These are phyloP conservation scores for Silurus lanzhouensis DNA, from an alignment of 2,797 vertebrate genomes.

Conservation along the genomic window DNA sequence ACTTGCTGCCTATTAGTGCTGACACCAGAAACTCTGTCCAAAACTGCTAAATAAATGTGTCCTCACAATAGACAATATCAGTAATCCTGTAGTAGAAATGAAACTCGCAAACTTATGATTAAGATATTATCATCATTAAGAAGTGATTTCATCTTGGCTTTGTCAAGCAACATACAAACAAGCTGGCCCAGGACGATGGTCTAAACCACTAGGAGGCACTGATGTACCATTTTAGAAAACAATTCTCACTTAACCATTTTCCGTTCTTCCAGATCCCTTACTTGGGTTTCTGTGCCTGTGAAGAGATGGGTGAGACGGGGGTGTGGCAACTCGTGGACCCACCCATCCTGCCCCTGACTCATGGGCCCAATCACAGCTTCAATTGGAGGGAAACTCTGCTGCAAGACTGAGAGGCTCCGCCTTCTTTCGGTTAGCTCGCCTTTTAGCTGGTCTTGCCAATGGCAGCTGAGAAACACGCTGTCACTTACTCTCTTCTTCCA, in stretches of 20 bases:
- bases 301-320: slow-evolving; percentile 92
- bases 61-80: neutral
- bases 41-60: neutral
- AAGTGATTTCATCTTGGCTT: neutral
- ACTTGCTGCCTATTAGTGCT: neutral
- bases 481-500: slow-evolving; percentile 65
- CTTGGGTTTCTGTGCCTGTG: slow-evolving; percentile 94
- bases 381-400: slow-evolving; percentile 97
- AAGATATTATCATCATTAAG: neutral
- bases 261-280: slow-evolving; percentile 86
- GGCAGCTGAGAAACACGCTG: slow-evolving; percentile 51
- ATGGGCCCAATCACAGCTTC: slow-evolving; percentile 97
- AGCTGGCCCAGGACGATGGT: neutral
- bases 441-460: slow-evolving; percentile 31
- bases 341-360: slow-evolving; percentile 95
- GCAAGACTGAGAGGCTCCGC: slow-evolving; percentile 77
- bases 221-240: neutral
- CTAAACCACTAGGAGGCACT: slow-evolving; percentile 12
- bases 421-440: slow-evolving; percentile 32
- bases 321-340: slow-evolving; percentile 97
- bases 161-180: neutral
- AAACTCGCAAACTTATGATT: neutral
- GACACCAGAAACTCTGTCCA: neutral
- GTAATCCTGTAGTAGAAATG: neutral
- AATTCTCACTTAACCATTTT: neutral